Base-by-base conservation (phyloP, 2,888 invertebrate species). In the Cephus spinipes region DNA sequence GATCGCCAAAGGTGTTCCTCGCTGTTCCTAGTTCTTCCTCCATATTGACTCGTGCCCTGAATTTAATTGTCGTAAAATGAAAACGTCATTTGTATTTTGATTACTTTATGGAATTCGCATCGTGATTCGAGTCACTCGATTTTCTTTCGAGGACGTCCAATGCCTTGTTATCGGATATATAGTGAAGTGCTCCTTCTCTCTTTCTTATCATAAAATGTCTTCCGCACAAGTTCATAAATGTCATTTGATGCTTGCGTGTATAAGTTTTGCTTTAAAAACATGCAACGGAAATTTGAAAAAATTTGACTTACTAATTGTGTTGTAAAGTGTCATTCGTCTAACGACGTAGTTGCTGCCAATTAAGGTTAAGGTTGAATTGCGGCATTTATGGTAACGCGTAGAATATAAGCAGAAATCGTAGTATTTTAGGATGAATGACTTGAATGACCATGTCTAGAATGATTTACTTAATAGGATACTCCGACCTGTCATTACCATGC, bases 1-100 rank as follows among this genome's bases (percentile, higher is more conserved):
- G 71, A 71, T 71, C 71, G 31, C 71, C 71, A 32, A 71, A 71
- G 71, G 31, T 71, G 71, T 71, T 71, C 32, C 71, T 32, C 23
- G 55, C 55, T 55, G 32, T 12, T 31, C 71, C 71, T 32, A 31
- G 12, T 33, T 71, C 23, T 12, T 71, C 71, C 71, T 31, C 12
- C 12, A 11, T 71, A 71, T 31, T 33, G 71, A 12, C 71, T 71
- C 71, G 33, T 71, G 33, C 31, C 71, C 11, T 71, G 71, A 32
- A 33, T 33, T 31, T 33, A 71, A 71, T 71, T 32, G 12, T 71
- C 12, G 9, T 11, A 71, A 71, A 33, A 31, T 33, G 11, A 12
- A 71, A 71, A 12, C 71, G 9, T 55, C 71, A 33, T 33, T n/a
- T 31, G n/a, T 71, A 71, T 71, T 71, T 71, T 31, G 71, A 71